Evolutionary conservation across 2,888 invertebrate species (phyloP).

Genomic region (Dasypogon diadema): DNA sequence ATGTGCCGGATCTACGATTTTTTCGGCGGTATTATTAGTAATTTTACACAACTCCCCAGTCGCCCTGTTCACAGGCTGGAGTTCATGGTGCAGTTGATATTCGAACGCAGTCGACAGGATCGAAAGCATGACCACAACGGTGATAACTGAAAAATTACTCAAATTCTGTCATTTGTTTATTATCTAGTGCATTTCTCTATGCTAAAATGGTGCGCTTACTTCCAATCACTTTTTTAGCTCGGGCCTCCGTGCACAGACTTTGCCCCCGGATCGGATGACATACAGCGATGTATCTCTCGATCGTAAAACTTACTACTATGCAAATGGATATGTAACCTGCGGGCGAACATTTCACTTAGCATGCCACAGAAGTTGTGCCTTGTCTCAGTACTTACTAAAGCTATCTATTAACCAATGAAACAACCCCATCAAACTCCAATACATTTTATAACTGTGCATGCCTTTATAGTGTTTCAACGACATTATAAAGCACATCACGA

Average conservation of each 20-base stretch:
- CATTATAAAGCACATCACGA: conserved; percentile 75
- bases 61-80: conserved; percentile 40
- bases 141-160: conserved; percentile 65
- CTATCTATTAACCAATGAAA: conserved; percentile 77
- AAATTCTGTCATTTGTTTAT: conserved; percentile 33
- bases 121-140: conserved; percentile 73
- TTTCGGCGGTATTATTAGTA: no score
- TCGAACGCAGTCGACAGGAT: conserved; percentile 78
- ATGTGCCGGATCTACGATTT: no score
- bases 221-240: conserved; percentile 76
- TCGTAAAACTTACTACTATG: conserved; percentile 81
- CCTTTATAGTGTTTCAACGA: conserved; percentile 74
- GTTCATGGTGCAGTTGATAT: conserved; percentile 67
- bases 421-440: conserved; percentile 74
- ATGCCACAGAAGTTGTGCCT: no score
- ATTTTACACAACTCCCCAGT: conserved; percentile 43
- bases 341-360: no score
- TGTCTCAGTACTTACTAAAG: conserved; percentile 72
- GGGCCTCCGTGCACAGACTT: conserved; percentile 76
- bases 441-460: conserved; percentile 69
- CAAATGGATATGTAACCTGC: conserved; percentile 78
- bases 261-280: conserved; percentile 80
- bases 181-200: conserved; percentile 6
- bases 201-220: conserved; percentile 59
- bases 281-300: conserved; percentile 82